These are phyloP conservation scores for Spizaetus ornatus DNA, from an alignment of 2,113 vertebrate species.

Conservation along the genomic window DNA sequence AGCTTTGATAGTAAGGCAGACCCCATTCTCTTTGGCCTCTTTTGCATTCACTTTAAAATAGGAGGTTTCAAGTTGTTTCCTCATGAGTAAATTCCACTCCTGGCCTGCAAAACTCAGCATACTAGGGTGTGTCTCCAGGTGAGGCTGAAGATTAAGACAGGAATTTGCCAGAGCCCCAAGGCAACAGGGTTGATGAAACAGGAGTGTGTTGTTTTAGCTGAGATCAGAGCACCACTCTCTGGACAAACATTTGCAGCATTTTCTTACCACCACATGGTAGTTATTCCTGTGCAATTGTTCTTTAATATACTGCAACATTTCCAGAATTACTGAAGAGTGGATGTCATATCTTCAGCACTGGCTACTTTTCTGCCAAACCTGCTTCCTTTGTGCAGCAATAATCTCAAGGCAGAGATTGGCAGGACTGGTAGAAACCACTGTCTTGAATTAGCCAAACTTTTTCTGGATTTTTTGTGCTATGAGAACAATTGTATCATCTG, in stretches of 20 bases:
- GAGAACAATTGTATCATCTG: not conserved
- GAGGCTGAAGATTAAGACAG: not conserved
- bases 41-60: conserved; percentile 1
- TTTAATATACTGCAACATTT: not conserved
- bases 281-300: not conserved
- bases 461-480: not conserved
- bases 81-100: conserved; percentile 1
- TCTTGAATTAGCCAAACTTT: not conserved
- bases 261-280: not conserved
- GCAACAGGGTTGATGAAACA: not conserved
- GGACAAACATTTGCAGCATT: not conserved
- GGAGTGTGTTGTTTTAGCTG: not conserved
- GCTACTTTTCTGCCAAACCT: not conserved
- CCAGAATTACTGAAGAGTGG: not conserved
- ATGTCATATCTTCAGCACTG: not conserved
- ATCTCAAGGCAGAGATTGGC: not conserved
- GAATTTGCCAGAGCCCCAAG: not conserved
- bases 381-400: not conserved
- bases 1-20: not conserved
- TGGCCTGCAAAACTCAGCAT: not conserved
- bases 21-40: not conserved
- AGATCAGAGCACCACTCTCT: conserved; percentile 49
- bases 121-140: not conserved
- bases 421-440: not conserved
- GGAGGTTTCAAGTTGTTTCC: not conserved